Conservation (phyloP, 2,113 vertebrate genomes). For the Pteruthius melanotis region DNA sequence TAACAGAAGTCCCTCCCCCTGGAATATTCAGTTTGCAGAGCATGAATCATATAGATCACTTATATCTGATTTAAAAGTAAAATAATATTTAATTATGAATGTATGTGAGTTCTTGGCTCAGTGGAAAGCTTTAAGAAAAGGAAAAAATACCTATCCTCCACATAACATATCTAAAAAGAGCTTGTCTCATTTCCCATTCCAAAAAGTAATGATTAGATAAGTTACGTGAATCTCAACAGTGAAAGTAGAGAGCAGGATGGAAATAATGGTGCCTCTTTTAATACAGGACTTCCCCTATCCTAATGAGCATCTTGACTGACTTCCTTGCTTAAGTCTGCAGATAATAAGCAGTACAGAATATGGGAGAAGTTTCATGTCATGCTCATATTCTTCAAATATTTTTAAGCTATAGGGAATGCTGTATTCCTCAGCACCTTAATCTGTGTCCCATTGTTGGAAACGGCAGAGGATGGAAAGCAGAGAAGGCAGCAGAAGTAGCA, state of each 20-base stretch:
- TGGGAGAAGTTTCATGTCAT: neutral
- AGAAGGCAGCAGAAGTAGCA: neutral
- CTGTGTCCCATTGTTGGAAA: neutral
- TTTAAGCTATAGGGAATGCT: neutral
- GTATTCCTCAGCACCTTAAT: neutral
- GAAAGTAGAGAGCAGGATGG: neutral
- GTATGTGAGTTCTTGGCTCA: neutral
- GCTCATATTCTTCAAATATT: neutral
- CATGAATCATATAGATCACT: neutral
- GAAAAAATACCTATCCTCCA: neutral
- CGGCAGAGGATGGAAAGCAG: neutral
- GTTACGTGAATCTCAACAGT: neutral
- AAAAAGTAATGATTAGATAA: neutral
- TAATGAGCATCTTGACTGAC: neutral
- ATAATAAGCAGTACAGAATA: neutral
- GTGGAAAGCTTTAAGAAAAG: neutral
- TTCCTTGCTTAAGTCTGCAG: neutral
- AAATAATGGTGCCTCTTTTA: neutral
- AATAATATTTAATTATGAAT: constrained; percentile 26
- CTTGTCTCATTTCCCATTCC: neutral
- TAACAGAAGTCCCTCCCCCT: neutral
- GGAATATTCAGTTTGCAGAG: constrained; percentile 18
- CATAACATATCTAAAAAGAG: neutral
- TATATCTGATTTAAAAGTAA: constrained; percentile 23
- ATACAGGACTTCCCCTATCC: neutral